Base-by-base conservation (phyloP, 2,888 invertebrate species). In the Melipona bicolor region DNA sequence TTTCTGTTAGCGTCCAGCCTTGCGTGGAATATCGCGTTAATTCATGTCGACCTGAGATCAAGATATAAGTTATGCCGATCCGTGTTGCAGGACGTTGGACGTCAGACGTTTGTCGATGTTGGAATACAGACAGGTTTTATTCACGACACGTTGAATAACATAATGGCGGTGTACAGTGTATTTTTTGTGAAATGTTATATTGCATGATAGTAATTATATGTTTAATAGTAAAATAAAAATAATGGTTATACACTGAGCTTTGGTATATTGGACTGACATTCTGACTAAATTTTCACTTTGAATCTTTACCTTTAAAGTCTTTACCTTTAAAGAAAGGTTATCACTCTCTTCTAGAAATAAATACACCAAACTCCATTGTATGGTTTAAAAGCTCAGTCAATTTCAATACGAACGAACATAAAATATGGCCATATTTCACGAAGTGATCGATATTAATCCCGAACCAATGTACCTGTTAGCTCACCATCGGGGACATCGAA, bases 1-100 rank as follows among this genome's bases (percentile, higher is more conserved):
- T 82, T 80, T 80, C 62, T 49, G 64, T 74, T 64, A 69, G 49
- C 50, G 21, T 74, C 27, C 65, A 13, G 43, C n/a, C 52, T 59
- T 49, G 24, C 68, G 50, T 56, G 54, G 73, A 24, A 73, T 56
- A 79, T 64, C 62, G 62, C 32, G 32, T 64, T 64, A 64, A 64
- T 64, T 64, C 64, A 21, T 32, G 32, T 13, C 32, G 21, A 43
- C 21, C 15, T 11, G 17, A 49, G 36, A 67, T 65, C 43, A 65
- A 65, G 65, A 43, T 65, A 65, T 17, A 36, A 65, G n/a, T 65
- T 43, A 65, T 43, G 17, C 43, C n/a, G 36, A 64, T 64, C 32
- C 32, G 4, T n/a, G 43, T 2, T 65, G 6, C 43, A 43, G 19
- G 13, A 64, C 21, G 11, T 13, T 43, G 43, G 1, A 43, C 43